phyloP scores from a whole-genome alignment of 1,140 invertebrate genomes.

The Dufourea novaeangliae region DNA sequence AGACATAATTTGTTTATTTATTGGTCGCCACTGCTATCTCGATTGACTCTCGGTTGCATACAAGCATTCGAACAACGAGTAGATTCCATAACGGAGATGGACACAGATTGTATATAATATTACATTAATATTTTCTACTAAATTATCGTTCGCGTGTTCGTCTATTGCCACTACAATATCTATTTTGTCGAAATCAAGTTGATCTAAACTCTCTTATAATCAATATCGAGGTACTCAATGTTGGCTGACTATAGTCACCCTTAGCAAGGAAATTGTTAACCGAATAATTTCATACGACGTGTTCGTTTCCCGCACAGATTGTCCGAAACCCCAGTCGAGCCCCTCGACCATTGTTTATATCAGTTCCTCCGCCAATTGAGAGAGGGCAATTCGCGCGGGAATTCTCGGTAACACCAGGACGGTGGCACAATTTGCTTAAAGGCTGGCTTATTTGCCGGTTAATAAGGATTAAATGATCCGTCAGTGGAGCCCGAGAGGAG shows the following conservation, averaged over 20 bases:
- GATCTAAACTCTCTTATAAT: too few species aligned
- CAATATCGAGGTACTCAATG: too few species aligned
- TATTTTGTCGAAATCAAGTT: too few species aligned
- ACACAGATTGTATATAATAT: too few species aligned
- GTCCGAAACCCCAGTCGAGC: constrained; percentile 21
- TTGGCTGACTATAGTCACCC: too few species aligned
- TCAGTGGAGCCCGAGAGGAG: constrained; percentile 47
- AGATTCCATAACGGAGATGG: too few species aligned
- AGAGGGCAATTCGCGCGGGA: constrained; percentile 39
- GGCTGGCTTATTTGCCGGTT: constrained; percentile 49
- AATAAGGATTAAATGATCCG: constrained; percentile 56
- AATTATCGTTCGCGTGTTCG: too few species aligned
- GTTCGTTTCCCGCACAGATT: neutral
- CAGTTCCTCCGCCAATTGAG: constrained; percentile 34
- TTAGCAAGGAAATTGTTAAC: too few species aligned
- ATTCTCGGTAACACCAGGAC: constrained; percentile 13
- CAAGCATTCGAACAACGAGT: constrained; percentile 8
- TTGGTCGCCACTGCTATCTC: constrained; percentile 3
- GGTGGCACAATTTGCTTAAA: constrained; percentile 58
- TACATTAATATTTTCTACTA: too few species aligned
- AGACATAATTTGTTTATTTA: constrained; percentile 18
- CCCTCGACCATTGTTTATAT: constrained; percentile 36
- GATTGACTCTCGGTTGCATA: neutral
- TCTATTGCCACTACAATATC: too few species aligned
- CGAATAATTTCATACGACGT: too few species aligned